Base-by-base conservation (phyloP, 2,113 vertebrate genomes). In the Protomyctophum bolini region DNA sequence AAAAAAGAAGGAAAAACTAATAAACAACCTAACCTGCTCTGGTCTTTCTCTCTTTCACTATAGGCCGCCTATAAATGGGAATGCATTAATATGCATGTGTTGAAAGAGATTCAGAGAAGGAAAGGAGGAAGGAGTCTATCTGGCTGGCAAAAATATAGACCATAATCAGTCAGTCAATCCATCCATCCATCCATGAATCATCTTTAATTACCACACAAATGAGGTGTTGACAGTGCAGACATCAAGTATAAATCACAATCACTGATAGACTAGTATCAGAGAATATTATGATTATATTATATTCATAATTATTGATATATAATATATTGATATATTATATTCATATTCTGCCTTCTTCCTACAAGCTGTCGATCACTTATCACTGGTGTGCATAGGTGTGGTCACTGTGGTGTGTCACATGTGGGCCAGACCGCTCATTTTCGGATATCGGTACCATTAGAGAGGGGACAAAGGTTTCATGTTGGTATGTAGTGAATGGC, bases 31-130 rank as follows among this genome's bases (percentile, higher is more conserved):
- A 10, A 46, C 28, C 48, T 46, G 45, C 52, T 72, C 66, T 61
- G 58, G 47, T 77, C 58, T 65, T 71, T 77, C 10, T 86, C 79
- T 72, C 6, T 52, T 58, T 29, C 50, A 58, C 56, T 51, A 41
- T 14, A 73, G 56, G 45, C n/a, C 56, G 21, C 21, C 1, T 21
- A 51, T 76, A 7, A 76, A 56, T 76, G 55, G 81, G 71, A 84
- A 82, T 83, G 60, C 85, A 79, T 68, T 63, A 5, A 54, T 69
- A 74, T 10, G 10, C 80, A 80, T 75, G 71, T 10, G 33, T 15
- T 21, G 64, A 77, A 28, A 74, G 66, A 79, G 70, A 78, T 64
- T 66, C 59, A 76, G 72, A 69, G 81, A 77, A 76, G 64, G 74
- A 73, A 78, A 84, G 55, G 69, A 10, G 6, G 55, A 63, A 62